Evolutionary conservation across 2,888 invertebrate genomes (phyloP).

Genomic region (Pammene aurita): DNA sequence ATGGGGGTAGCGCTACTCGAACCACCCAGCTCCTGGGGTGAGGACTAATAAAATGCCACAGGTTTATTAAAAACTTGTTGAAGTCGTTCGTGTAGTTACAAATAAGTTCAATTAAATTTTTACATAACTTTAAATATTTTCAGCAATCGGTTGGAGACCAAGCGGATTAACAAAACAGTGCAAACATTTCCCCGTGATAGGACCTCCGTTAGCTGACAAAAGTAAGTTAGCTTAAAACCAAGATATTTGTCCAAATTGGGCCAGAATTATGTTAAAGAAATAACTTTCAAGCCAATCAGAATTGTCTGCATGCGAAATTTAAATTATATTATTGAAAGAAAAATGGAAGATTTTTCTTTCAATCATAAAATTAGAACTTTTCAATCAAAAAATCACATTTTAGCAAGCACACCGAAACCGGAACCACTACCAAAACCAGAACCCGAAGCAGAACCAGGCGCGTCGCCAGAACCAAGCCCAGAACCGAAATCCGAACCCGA

Average conservation of each 20-base stretch:
- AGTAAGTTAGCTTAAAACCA: constrained; percentile 53
- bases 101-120: no score
- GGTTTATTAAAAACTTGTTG: no score
- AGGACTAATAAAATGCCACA: no score
- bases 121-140: constrained; percentile 42
- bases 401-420: constrained; percentile 62
- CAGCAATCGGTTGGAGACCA: constrained; percentile 96
- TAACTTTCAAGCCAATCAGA: no score
- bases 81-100: no score
- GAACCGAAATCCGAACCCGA: constrained; percentile 69
- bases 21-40: no score
- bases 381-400: not conserved
- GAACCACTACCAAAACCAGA: constrained; percentile 55
- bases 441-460: constrained; percentile 61
- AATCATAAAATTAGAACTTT: no score
- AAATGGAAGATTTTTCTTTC: no score
- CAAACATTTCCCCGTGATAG: constrained; percentile 89
- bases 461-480: constrained; percentile 70
- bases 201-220: constrained; percentile 62
- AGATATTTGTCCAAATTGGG: not conserved
- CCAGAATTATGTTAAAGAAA: no score
- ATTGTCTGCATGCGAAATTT: no score
- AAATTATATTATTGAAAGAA: no score
- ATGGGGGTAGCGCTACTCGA: no score
- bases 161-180: constrained; percentile 88